Base-by-base conservation (phyloP, 2,888 invertebrate genomes). In the Coelinius sp. region DNA sequence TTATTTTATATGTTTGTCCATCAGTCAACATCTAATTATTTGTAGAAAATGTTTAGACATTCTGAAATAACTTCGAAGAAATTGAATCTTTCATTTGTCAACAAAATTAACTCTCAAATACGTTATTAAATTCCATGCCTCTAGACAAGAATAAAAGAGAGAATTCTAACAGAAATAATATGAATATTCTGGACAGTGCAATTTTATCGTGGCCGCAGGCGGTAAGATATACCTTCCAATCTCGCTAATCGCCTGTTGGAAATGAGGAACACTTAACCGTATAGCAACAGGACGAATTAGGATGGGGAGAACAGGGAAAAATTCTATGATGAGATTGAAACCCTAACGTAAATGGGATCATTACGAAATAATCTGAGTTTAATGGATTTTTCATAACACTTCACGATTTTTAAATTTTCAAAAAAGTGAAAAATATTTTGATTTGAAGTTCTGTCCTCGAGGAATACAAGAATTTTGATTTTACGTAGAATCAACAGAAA, bases 201-300 rank as follows among this genome's bases (percentile, higher is more conserved):
- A 77, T 77, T 77, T 78, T 73, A 70, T 74, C 70, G 74, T 68
- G 71, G 72, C 74, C 63, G 53, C 62, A 64, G 72, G 71, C 76
- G 74, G 73, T 31, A 70, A 46, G 59, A 25, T 71, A 59, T 64
- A 62, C 73, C 64, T 64, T 75, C 35, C 77, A 77, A 77, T 78
- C 73, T 76, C 71, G 73, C 73, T 78, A 77, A 77, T 78, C 75
- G 76, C 52, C 72, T 70, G 44, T 27, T 64, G 73, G 59, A 74
- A 74, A 71, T 68, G 72, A 68, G 70, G 41, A 63, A 41, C 41
- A 63, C 41, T 63, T 63, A 41, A 24, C 41, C 24, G 41, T 41
- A 17, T 44, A 59, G 59, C 59, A 59, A 59, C 25, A 17, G 10
- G 59, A 31, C 31, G 59, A 59, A 59, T 59, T 59, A 35, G 59